A percentile compares a stretch with the other conserved stretches of the same genome.
Conservation (phyloP, 2,797 vertebrate genomes). For the Scolopax rusticola region DNA sequence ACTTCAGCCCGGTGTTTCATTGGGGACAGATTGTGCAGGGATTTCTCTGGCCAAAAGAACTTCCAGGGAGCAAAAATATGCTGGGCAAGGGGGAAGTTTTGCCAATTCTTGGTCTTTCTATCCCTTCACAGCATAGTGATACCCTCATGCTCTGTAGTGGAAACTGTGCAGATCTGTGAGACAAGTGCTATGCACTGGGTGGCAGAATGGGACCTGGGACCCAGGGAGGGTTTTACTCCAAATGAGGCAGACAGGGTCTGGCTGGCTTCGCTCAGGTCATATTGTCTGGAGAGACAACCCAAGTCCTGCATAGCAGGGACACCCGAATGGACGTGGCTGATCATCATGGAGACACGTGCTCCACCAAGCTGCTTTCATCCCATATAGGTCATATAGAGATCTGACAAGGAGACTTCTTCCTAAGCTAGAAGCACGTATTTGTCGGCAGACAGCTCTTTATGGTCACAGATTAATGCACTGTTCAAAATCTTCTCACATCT, state of each 20-base stretch:
- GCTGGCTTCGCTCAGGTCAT: background rate
- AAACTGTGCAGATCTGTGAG: background rate
- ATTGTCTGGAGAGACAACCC: background rate
- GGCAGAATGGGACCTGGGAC: background rate
- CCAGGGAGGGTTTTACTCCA: background rate
- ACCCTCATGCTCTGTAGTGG: background rate
- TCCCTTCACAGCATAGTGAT: accelerated
- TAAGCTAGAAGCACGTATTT: background rate
- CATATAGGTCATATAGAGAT: accelerated
- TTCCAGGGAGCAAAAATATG: background rate
- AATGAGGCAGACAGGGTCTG: background rate
- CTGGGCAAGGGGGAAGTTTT: background rate
- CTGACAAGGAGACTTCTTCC: background rate
- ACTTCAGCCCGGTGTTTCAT: accelerated
- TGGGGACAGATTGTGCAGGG: background rate
- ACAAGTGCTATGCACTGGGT: background rate
- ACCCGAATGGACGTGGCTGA: background rate
- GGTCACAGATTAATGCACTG: background rate
- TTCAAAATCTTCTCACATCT: background rate
- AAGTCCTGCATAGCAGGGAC: background rate
- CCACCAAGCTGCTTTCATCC: background rate
- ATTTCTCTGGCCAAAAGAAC: background rate
- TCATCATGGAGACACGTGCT: accelerated
- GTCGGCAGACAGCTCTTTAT: background rate
- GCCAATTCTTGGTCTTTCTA: background rate